Evolutionary conservation across 2,113 vertebrate species (phyloP).

Genomic region (Coturnix japonica): DNA sequence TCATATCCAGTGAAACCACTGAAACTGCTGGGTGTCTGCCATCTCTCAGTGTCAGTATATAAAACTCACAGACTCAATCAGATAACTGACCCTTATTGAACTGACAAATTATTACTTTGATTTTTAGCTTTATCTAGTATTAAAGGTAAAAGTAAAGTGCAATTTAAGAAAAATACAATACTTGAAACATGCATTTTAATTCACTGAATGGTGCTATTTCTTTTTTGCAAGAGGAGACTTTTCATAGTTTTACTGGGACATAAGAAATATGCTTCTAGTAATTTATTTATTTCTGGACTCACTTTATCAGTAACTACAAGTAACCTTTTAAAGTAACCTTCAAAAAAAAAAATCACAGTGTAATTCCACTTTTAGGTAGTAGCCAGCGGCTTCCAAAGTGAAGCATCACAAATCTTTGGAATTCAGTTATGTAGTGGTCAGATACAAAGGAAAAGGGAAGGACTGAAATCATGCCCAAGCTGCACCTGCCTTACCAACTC

Average conservation of each 20-base stretch:
- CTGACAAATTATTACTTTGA: neutral
- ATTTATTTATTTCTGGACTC: neutral
- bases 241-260: neutral
- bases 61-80: neutral
- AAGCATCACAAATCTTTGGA: neutral
- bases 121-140: neutral
- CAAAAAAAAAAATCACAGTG: neutral
- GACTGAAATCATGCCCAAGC: neutral
- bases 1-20: neutral
- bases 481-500: neutral
- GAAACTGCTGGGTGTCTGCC: neutral
- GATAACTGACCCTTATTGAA: neutral
- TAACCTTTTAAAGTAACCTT: neutral
- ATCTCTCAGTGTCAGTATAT: neutral
- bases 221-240: neutral
- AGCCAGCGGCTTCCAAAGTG: neutral
- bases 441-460: neutral
- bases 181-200: neutral
- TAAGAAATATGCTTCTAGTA: neutral
- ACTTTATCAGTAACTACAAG: neutral
- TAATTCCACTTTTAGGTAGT: neutral
- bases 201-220: fast-evolving
- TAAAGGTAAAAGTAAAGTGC: neutral
- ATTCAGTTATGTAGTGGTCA: neutral
- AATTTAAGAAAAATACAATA: neutral